Evolutionary conservation across 2,113 vertebrate species (phyloP).

Genomic region (Erinaceus europaeus): DNA sequence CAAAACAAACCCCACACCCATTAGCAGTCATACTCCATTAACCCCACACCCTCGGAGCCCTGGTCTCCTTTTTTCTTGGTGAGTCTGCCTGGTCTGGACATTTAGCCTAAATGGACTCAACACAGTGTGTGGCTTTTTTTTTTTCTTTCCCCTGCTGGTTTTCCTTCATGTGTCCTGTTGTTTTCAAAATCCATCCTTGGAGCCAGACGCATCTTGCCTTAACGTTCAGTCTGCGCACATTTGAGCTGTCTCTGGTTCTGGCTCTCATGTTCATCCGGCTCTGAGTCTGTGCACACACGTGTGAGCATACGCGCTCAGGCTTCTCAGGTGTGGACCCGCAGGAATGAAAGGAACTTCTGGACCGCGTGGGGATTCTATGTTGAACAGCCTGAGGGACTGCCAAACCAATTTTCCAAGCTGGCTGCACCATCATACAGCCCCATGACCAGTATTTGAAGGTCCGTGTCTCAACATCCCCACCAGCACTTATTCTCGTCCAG

Average conservation of each 20-base stretch:
- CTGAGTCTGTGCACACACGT: not conserved
- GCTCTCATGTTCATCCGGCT: not conserved
- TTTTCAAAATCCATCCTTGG: not conserved
- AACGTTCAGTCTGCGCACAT: not conserved
- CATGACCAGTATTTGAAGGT: fast-evolving
- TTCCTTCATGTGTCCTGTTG: not conserved
- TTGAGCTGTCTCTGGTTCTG: not conserved
- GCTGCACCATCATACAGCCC: too few relatives aligned
- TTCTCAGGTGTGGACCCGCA: not conserved
- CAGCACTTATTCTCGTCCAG: too few relatives aligned
- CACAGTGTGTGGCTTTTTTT: not conserved
- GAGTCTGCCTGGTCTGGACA: not conserved
- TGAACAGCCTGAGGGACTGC: not conserved
- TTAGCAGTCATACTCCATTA: not conserved
- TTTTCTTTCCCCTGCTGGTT: not conserved
- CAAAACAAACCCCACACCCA: not conserved
- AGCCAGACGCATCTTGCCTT: too few relatives aligned
- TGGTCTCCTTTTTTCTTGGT: not conserved
- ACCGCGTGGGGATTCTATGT: not conserved
- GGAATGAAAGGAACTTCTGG: not conserved
- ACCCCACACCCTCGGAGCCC: not conserved
- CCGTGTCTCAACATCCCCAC: not conserved
- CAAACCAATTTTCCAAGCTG: too few relatives aligned
- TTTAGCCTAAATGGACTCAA: not conserved
- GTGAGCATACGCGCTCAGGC: not conserved